Percentiles rank a stretch among this genome's conserved stretches.
phyloP scores from a whole-genome alignment of 1,140 invertebrate species.

The Pararge aegeria region DNA sequence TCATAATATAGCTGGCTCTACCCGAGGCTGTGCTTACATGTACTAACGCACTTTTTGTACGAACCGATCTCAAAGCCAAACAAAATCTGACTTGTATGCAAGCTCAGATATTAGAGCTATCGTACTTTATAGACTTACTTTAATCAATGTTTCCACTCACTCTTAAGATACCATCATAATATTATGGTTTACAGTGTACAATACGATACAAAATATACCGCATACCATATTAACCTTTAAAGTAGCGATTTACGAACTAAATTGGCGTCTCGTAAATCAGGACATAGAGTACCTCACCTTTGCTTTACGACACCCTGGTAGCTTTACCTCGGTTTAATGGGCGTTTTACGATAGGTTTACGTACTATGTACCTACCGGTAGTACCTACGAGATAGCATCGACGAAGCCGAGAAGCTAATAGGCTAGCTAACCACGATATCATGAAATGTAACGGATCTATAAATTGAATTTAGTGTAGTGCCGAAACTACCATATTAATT shows the following conservation, averaged over 20 bases:
- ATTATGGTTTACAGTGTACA: background rate
- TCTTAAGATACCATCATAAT: constrained; percentile 1
- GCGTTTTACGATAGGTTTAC: constrained; percentile 11
- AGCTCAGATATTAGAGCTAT: no score
- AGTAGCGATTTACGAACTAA: background rate
- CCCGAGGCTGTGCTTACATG: no score
- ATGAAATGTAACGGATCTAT: background rate
- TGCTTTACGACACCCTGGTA: constrained; percentile 8
- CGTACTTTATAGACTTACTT: background rate
- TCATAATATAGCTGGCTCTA: no score
- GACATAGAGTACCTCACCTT: background rate
- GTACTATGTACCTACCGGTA: background rate
- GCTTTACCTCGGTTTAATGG: constrained; percentile 7
- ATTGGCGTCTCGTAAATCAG: background rate
- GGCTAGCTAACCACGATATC: background rate
- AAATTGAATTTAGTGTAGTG: background rate
- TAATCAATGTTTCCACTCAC: background rate
- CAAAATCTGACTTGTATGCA: no score
- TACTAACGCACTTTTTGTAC: no score
- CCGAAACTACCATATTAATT: no score
- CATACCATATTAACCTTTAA: background rate
- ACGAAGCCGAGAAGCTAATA: constrained; percentile 1
- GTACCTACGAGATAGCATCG: background rate
- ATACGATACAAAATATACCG: background rate
- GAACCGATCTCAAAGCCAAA: background rate